These are phyloP conservation scores for Odontamblyopus rebecca DNA, from an alignment of 2,797 vertebrate genomes.

Conservation along the genomic window DNA sequence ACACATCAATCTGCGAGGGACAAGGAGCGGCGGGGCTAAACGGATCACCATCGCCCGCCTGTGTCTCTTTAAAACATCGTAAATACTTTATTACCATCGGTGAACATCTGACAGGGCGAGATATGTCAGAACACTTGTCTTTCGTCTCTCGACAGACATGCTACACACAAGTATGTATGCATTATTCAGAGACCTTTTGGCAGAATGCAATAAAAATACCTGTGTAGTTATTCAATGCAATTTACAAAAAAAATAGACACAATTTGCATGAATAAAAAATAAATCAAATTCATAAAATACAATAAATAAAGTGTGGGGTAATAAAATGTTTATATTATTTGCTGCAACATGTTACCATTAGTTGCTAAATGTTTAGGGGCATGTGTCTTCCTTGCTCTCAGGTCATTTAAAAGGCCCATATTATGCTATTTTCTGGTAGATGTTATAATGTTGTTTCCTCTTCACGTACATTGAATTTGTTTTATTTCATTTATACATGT, in stretches of 20 bases:
- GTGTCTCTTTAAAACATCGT: not conserved
- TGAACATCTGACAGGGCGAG: not conserved
- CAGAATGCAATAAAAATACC: not conserved
- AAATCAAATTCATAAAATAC: too few relatives aligned
- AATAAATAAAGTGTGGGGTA: too few relatives aligned
- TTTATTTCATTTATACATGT: too few relatives aligned
- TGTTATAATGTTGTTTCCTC: too few relatives aligned
- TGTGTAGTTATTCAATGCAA: not conserved
- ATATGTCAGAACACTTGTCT: not conserved
- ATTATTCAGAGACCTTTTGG: not conserved
- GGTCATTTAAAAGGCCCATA: not conserved
- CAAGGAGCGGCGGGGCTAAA: not conserved
- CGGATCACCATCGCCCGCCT: not conserved
- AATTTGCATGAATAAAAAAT: slow-evolving; percentile 3
- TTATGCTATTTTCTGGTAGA: too few relatives aligned
- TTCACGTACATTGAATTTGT: too few relatives aligned
- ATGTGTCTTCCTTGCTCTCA: slow-evolving; percentile 1
- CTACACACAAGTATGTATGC: not conserved
- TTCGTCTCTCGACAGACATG: not conserved
- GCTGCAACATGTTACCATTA: not conserved
- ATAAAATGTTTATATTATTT: too few relatives aligned
- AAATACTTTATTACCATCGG: slow-evolving; percentile 2
- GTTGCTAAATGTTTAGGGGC: not conserved
- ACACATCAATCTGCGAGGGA: slow-evolving; percentile 12
- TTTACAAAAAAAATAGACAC: not conserved